phyloP scores from a whole-genome alignment of 2,888 invertebrate genomes.

The Hetaerina titia region DNA sequence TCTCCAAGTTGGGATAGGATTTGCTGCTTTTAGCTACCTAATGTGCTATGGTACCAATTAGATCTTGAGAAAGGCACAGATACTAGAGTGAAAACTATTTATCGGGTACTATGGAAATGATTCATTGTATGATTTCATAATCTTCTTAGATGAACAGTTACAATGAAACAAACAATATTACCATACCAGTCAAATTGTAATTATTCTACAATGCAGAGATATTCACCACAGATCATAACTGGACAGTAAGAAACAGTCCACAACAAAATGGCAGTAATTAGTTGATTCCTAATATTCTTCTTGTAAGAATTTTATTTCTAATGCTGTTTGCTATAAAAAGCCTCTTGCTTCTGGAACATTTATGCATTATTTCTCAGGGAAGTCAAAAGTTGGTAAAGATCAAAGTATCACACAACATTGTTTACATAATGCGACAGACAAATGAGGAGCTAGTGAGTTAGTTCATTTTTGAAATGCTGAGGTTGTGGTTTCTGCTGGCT shows the following conservation, averaged over 20 bases:
- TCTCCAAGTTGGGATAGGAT: slow-evolving; percentile 15
- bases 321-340: not conserved
- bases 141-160: not conserved
- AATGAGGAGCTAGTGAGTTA: not conserved
- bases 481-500: not conserved
- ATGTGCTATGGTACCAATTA: not conserved
- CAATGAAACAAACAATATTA: not conserved
- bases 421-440: not conserved
- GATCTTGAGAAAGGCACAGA: not conserved
- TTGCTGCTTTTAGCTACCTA: not conserved
- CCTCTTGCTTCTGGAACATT: not conserved
- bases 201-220: not conserved
- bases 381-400: not conserved
- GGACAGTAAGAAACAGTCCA: not conserved
- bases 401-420: not conserved
- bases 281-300: not conserved
- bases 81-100: not conserved
- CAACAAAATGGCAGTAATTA: not conserved
- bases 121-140: not conserved
- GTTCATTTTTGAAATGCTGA: not conserved
- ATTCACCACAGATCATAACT: not conserved
- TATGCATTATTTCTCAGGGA: not conserved
- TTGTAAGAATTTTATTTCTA: not conserved
- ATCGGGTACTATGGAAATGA: not conserved
- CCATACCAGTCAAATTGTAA: not conserved